A percentile compares a stretch with the other conserved stretches of the same genome.
phyloP scores from a whole-genome alignment of 2,888 invertebrate species.

The Tipula lateralis region DNA sequence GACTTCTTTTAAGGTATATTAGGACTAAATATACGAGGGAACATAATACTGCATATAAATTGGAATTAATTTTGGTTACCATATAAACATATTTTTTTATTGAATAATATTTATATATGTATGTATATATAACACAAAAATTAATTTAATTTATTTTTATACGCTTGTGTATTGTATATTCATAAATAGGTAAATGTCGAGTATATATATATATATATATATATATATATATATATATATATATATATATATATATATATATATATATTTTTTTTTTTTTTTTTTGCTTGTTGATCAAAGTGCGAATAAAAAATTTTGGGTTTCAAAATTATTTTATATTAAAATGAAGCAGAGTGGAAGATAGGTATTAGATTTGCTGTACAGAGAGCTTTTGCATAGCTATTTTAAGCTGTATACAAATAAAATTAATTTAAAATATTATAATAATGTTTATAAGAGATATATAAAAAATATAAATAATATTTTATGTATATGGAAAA shows the following conservation, averaged over 20 bases:
- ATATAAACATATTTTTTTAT: neutral
- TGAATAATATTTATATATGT: neutral
- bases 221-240: too few relatives aligned
- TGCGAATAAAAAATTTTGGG: neutral
- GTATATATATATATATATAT: too few relatives aligned
- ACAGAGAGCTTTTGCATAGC: neutral
- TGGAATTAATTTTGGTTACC: neutral
- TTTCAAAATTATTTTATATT: neutral
- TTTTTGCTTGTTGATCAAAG: neutral
- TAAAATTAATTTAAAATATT: neutral
- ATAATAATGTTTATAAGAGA: neutral
- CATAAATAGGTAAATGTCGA: neutral
- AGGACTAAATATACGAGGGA: neutral
- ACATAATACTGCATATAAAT: neutral
- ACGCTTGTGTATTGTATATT: neutral
- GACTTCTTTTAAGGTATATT: neutral
- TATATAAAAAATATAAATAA: neutral
- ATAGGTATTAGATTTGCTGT: neutral
- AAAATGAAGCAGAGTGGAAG: neutral
- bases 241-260: neutral
- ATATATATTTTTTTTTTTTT: neutral
- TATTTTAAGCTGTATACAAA: neutral
- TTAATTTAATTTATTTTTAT: neutral
- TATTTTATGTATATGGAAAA: neutral
- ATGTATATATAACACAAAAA: neutral